A percentile compares a stretch with the other conserved stretches of the same genome.
phyloP scores from a whole-genome alignment of 2,888 invertebrate genomes.

The Napeogenes sylphis region DNA sequence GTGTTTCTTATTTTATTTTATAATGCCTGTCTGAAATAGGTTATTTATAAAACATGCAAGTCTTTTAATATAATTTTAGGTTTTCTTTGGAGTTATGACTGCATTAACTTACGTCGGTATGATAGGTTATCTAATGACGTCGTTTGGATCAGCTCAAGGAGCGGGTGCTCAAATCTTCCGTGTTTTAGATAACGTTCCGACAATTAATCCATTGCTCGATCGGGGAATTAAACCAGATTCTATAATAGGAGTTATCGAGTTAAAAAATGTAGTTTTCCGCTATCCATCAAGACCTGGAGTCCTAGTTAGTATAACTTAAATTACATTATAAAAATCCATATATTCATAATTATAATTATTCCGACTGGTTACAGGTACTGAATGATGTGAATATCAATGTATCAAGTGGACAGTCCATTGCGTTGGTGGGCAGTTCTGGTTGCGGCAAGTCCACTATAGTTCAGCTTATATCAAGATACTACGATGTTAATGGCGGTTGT shows the following conservation, averaged over 20 bases:
- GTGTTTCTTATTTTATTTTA: slow-evolving; percentile 41
- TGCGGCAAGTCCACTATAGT: slow-evolving; percentile 91
- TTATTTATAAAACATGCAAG: background rate
- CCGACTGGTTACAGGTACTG: slow-evolving; percentile 62
- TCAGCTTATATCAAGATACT: slow-evolving; percentile 87
- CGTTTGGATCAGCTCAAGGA: slow-evolving; percentile 85
- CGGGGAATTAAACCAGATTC: slow-evolving; percentile 76
- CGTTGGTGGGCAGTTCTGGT: slow-evolving; percentile 86
- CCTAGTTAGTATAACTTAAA: slow-evolving; percentile 71
- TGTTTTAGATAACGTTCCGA: slow-evolving; percentile 83
- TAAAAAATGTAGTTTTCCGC: slow-evolving; percentile 84
- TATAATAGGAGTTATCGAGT: slow-evolving; percentile 80
- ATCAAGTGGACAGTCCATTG: slow-evolving; percentile 84
- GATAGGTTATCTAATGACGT: slow-evolving; percentile 84
- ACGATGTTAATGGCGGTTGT: slow-evolving; percentile 83
- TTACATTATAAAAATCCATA: background rate
- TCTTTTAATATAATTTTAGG: slow-evolving; percentile 58
- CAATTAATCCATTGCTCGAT: slow-evolving; percentile 81
- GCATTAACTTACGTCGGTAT: slow-evolving; percentile 84
- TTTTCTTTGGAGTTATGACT: slow-evolving; percentile 84
- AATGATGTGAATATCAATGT: slow-evolving; percentile 82
- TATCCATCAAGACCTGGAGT: slow-evolving; percentile 89
- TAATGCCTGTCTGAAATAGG: too few species aligned
- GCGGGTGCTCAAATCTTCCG: slow-evolving; percentile 85
- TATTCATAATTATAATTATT: too few species aligned